A percentile compares a stretch with the other conserved stretches of the same genome.
Evolutionary conservation across 2,888 invertebrate genomes (phyloP).

Genomic region (Drosophila paracracens): DNA sequence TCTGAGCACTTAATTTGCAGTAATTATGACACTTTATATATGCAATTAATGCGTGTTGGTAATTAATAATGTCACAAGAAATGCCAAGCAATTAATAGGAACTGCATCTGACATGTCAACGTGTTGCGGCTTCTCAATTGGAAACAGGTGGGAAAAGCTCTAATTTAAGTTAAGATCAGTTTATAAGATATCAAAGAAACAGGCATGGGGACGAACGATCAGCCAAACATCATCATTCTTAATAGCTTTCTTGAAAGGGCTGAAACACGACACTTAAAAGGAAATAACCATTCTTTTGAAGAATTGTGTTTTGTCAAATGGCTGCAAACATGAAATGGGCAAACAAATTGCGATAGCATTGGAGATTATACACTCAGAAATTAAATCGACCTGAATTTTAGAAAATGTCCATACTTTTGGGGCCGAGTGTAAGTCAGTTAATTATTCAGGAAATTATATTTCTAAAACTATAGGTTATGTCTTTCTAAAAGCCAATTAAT

Average conservation of each 20-base stretch:
- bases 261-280: not conserved
- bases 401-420: not conserved
- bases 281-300: not conserved
- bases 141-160: slow-evolving; percentile 38
- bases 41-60: slow-evolving; percentile 70
- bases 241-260: slow-evolving; percentile 4
- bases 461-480: not conserved
- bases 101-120: slow-evolving; percentile 25
- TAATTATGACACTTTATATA: slow-evolving; percentile 74
- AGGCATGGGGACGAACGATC: slow-evolving; percentile 31
- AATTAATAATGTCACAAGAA: slow-evolving; percentile 67
- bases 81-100: slow-evolving; percentile 56
- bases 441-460: not conserved
- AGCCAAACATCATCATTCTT: slow-evolving; percentile 8
- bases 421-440: too few species aligned
- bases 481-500: not conserved
- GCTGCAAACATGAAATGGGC: slow-evolving; percentile 46
- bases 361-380: not conserved
- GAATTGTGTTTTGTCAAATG: slow-evolving; percentile 7
- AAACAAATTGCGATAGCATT: slow-evolving; percentile 16
- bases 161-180: slow-evolving; percentile 34
- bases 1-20: slow-evolving; percentile 61
- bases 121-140: slow-evolving; percentile 30
- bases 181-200: slow-evolving; percentile 32
- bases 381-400: not conserved